These are phyloP conservation scores for Urocolius indicus DNA, from an alignment of 2,113 vertebrate species.

Conservation along the genomic window DNA sequence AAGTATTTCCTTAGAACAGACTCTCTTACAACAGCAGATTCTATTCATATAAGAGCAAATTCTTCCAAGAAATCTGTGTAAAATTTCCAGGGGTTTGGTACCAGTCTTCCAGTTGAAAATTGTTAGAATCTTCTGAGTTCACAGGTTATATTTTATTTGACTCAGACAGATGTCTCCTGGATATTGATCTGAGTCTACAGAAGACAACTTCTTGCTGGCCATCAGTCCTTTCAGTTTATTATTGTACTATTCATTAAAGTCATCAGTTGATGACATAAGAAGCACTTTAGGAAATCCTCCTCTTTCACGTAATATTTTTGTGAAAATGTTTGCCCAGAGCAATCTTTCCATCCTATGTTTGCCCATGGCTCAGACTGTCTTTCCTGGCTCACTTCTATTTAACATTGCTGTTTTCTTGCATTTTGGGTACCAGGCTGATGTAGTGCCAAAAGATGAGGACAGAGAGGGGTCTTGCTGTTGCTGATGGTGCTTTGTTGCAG, in stretches of 20 bases:
- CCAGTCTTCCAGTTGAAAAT: not conserved
- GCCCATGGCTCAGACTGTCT: not conserved
- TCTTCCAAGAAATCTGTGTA: not conserved
- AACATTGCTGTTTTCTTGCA: not conserved
- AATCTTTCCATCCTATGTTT: not conserved
- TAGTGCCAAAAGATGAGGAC: not conserved
- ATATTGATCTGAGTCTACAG: not conserved
- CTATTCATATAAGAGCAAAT: not conserved
- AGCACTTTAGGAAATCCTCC: not conserved
- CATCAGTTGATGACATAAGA: not conserved
- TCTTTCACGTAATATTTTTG: not conserved
- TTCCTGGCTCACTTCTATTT: not conserved
- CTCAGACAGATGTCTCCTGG: not conserved
- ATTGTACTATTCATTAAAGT: not conserved
- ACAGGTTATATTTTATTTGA: not conserved
- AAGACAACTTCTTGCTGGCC: not conserved
- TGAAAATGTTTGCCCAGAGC: not conserved
- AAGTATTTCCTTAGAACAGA: not conserved
- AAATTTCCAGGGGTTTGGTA: not conserved
- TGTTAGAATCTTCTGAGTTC: not conserved
- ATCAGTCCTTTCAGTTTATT: constrained; percentile 1
- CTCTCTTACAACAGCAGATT: not conserved
- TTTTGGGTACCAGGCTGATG: not conserved
- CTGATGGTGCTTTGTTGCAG: not conserved
- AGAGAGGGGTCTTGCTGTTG: not conserved